A percentile compares a stretch with the other conserved stretches of the same genome.
phyloP scores from a whole-genome alignment of 2,113 vertebrate genomes.

The Loxodonta africana region DNA sequence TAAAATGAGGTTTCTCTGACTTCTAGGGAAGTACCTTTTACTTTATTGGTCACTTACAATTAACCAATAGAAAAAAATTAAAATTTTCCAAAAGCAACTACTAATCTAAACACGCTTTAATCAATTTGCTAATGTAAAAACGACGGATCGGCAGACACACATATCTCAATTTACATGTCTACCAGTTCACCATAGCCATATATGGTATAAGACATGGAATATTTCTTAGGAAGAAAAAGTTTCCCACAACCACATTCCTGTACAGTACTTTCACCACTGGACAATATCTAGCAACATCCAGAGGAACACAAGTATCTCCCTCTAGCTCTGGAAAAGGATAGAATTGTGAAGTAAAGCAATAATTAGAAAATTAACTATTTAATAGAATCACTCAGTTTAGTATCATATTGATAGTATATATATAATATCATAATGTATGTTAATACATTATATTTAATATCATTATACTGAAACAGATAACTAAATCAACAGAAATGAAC shows the following conservation, averaged over 20 bases:
- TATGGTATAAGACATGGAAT: constrained; percentile 14
- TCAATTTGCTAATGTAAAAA: constrained; percentile 2
- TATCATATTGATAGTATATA: neutral
- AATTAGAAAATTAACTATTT: constrained; percentile 15
- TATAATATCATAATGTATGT: neutral
- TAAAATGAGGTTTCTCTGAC: neutral
- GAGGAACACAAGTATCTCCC: neutral
- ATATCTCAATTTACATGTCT: constrained; percentile 48
- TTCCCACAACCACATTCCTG: constrained; percentile 59
- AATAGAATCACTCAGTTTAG: neutral
- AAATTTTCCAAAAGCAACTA: neutral
- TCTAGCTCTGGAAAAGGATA: neutral
- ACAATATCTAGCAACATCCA: neutral
- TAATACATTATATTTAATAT: neutral
- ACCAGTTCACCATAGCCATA: neutral
- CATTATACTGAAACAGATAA: neutral
- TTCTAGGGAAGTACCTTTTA: neutral
- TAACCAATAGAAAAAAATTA: neutral
- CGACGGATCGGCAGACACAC: neutral
- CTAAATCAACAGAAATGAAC: neutral
- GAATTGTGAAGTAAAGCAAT: neutral
- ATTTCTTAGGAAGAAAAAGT: constrained; percentile 55
- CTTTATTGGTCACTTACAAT: neutral
- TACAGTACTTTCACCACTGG: neutral
- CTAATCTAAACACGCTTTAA: neutral